phyloP scores from a whole-genome alignment of 2,113 vertebrate genomes.

The Lucifuga dentata region DNA sequence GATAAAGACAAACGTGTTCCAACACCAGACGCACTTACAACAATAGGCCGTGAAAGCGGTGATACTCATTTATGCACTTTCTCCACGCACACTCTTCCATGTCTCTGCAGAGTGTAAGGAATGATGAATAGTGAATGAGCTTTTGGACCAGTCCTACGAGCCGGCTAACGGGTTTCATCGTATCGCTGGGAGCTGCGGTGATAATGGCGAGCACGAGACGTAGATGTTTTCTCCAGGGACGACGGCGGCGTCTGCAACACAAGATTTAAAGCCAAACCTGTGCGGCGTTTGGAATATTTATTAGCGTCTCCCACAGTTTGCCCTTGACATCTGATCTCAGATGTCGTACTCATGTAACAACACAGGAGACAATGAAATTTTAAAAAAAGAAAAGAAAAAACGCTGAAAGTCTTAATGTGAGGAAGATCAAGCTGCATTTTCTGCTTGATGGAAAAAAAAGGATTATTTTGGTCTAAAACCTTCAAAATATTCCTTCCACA shows the following conservation, averaged over 20 bases:
- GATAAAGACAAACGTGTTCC: constrained; percentile 10
- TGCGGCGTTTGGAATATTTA: constrained; percentile 24
- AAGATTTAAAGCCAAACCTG: constrained; percentile 4
- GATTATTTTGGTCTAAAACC: neutral
- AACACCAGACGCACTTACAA: neutral
- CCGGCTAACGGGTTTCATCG: constrained; percentile 8
- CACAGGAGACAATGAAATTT: neutral
- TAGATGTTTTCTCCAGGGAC: constrained; percentile 6
- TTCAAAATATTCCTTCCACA: too few species aligned
- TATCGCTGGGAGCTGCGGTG: constrained; percentile 16
- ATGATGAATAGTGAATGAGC: constrained; percentile 30
- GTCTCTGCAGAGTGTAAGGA: neutral
- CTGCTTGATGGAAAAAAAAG: neutral
- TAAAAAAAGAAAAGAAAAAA: neutral
- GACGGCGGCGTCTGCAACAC: neutral
- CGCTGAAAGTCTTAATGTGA: neutral
- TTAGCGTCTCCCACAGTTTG: neutral
- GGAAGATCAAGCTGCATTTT: neutral
- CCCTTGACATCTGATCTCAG: constrained; percentile 18
- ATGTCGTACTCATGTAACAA: constrained; percentile 4
- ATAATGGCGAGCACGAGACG: constrained; percentile 8
- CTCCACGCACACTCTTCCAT: neutral
- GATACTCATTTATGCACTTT: constrained; percentile 1
- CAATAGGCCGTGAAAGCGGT: neutral
- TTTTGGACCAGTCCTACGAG: constrained; percentile 9